Evolutionary conservation across 2,113 vertebrate species (phyloP).

Genomic region (Dipodomys spectabilis): DNA sequence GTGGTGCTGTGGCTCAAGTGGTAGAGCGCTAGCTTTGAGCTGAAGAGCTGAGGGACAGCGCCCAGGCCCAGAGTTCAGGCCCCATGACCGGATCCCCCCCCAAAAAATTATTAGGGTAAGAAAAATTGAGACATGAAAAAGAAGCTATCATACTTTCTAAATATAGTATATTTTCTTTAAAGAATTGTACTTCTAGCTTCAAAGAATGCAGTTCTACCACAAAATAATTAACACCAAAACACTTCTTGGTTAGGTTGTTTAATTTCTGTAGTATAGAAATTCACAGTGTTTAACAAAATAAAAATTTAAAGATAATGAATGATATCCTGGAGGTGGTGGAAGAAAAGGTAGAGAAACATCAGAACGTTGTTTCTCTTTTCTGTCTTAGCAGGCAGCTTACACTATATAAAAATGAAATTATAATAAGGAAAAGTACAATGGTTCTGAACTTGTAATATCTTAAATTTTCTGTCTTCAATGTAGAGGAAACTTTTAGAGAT

Average conservation of each 20-base stretch:
- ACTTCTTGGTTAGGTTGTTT: neutral
- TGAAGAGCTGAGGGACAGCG: too few species aligned
- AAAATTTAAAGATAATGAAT: constrained; percentile 24
- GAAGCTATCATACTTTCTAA: neutral
- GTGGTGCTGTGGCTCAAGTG: too few species aligned
- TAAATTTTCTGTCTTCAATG: neutral
- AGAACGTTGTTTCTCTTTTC: neutral
- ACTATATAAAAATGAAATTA: constrained; percentile 17
- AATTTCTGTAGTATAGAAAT: constrained; percentile 14
- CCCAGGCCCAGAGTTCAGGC: too few species aligned
- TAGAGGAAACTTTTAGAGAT: neutral
- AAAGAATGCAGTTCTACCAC: neutral
- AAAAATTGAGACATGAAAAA: neutral
- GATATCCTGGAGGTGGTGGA: neutral
- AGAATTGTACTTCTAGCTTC: neutral
- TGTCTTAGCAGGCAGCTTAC: neutral
- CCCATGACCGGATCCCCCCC: too few species aligned
- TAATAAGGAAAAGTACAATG: neutral
- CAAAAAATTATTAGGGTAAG: neutral
- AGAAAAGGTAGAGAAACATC: neutral
- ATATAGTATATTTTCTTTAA: neutral
- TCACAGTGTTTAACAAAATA: constrained; percentile 9
- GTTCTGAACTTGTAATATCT: constrained; percentile 4
- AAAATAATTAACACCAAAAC: neutral
- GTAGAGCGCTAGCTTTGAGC: too few species aligned